Evolutionary conservation across 2,797 vertebrate species (phyloP).

Genomic region (Sebastes steindachneri): DNA sequence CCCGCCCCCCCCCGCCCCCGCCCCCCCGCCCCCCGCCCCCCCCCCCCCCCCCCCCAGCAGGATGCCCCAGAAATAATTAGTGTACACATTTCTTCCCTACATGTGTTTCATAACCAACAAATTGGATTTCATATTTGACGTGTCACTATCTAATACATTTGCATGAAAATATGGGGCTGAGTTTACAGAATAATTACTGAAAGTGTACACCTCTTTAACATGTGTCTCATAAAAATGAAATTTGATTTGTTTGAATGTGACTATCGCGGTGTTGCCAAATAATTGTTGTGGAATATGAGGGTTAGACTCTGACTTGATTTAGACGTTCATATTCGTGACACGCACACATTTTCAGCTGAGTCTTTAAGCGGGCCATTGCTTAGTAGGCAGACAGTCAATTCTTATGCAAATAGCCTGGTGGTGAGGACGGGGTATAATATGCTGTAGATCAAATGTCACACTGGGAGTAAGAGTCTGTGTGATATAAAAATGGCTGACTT

Average conservation of each 20-base stretch:
- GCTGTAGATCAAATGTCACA: conserved; percentile 85
- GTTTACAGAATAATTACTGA: conserved; percentile 98
- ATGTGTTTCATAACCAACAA: conserved; percentile 98
- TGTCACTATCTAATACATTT: conserved; percentile 98
- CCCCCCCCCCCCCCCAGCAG: no score
- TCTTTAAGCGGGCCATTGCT: conserved; percentile 80
- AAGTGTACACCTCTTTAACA: conserved; percentile 99
- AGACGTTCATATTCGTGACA: conserved; percentile 79
- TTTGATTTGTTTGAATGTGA: conserved; percentile 97
- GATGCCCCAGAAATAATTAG: conserved; percentile 98
- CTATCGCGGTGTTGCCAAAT: conserved; percentile 84
- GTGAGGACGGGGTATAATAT: conserved; percentile 79
- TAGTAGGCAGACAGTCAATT: conserved; percentile 82
- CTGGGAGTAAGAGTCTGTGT: conserved; percentile 80
- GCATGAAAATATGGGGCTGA: conserved; percentile 92
- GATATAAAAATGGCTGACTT: conserved; percentile 85
- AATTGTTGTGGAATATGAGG: conserved; percentile 87
- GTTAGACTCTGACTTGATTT: conserved; percentile 78
- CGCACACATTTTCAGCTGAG: conserved; percentile 77
- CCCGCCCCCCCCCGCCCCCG: no score
- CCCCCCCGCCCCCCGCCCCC: no score
- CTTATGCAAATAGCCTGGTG: conserved; percentile 84
- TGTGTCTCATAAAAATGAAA: conserved; percentile 94
- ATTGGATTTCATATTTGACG: conserved; percentile 98
- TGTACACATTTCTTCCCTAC: conserved; percentile 94